A percentile compares a stretch with the other conserved stretches of the same genome.
These are phyloP conservation scores for Callochromis pleurospilus DNA, from an alignment of 2,113 vertebrate genomes.

Conservation along the genomic window DNA sequence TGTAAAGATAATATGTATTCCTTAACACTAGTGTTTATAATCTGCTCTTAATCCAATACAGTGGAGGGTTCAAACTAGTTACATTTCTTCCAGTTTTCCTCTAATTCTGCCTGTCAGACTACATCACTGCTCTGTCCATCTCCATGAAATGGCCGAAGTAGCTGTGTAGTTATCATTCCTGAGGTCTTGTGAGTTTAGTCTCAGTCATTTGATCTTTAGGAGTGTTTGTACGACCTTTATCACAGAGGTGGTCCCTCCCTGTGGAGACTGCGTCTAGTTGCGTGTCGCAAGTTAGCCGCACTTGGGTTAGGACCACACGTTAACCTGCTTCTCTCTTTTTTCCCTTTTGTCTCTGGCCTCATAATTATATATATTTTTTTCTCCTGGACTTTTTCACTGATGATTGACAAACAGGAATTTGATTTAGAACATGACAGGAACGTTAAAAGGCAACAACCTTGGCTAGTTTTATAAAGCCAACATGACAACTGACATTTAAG, in stretches of 20 bases:
- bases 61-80: neutral
- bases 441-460: neutral
- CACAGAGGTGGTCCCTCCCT: slow-evolving; percentile 10
- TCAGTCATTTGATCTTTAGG: slow-evolving; percentile 14
- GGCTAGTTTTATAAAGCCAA: neutral
- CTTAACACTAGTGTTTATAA: neutral
- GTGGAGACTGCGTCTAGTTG: neutral
- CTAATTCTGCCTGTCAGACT: neutral
- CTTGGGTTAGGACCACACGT: neutral
- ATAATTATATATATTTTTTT: neutral
- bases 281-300: neutral
- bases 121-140: neutral
- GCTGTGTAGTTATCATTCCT: slow-evolving; percentile 35
- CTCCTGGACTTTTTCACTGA: neutral
- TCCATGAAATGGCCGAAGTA: neutral
- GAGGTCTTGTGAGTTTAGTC: slow-evolving; percentile 18
- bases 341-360: neutral
- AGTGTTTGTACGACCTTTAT: neutral
- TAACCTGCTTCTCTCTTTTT: neutral
- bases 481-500: neutral
- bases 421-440: neutral
- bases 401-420: neutral
- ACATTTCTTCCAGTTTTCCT: neutral
- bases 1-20: neutral
- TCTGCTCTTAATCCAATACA: neutral